A percentile compares a stretch with the other conserved stretches of the same genome.
These are phyloP conservation scores for Pheosia gnoma DNA, from an alignment of 2,888 invertebrate species.

Conservation along the genomic window DNA sequence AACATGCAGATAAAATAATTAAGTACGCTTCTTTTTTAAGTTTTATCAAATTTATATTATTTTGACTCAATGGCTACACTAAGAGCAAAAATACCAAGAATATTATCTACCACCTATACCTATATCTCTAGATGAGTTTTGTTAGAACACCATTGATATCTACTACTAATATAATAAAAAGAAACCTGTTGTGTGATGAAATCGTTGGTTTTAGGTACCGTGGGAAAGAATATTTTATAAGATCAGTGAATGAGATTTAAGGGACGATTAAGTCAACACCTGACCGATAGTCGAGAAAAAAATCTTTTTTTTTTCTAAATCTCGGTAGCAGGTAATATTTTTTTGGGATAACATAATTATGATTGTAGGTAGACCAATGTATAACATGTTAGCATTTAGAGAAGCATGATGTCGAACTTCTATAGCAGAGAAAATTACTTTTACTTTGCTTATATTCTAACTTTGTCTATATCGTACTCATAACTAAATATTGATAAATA, in stretches of 20 bases:
- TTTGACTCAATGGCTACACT: no score
- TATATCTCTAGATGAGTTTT: not conserved
- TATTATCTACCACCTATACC: no score
- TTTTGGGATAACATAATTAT: conserved; percentile 29
- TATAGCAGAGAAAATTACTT: no score
- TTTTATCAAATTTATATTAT: no score
- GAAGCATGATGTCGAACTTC: not conserved
- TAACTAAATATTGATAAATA: not conserved
- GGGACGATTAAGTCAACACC: conserved; percentile 66
- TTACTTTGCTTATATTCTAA: no score
- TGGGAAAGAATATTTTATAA: conserved; percentile 64
- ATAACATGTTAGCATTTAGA: not conserved
- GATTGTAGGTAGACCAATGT: not conserved
- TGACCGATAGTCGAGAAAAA: conserved; percentile 55
- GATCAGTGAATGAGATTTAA: conserved; percentile 48
- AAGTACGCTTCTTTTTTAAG: no score
- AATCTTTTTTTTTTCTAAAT: conserved; percentile 45
- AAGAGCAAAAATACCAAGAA: no score
- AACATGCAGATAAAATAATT: no score
- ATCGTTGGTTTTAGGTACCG: conserved; percentile 49
- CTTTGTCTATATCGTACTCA: no score
- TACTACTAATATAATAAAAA: not conserved
- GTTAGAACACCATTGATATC: not conserved
- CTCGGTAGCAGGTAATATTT: conserved; percentile 67
- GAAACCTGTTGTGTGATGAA: conserved; percentile 19